Percentiles rank a stretch among this genome's conserved stretches.
Evolutionary conservation across 2,888 invertebrate genomes (phyloP).

Genomic region (Asteroscopus sphinx): DNA sequence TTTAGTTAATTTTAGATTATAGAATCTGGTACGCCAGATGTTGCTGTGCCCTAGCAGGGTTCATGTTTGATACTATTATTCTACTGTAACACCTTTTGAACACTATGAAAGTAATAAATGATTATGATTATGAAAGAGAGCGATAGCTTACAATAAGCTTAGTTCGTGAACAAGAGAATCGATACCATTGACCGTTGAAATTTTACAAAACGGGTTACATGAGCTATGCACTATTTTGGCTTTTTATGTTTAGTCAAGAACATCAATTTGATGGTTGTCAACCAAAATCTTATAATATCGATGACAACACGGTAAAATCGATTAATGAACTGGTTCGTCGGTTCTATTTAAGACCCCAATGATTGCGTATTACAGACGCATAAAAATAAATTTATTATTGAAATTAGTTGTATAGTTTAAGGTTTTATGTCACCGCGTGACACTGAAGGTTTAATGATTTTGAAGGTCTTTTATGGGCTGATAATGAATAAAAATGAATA

Average conservation of each 20-base stretch:
- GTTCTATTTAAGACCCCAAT: slow-evolving; percentile 16
- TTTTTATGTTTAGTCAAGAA: neutral
- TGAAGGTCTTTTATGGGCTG: slow-evolving; percentile 1
- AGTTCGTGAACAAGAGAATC: no score
- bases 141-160: no score
- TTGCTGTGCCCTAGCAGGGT: no score
- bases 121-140: no score
- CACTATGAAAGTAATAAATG: no score
- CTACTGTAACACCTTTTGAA: no score
- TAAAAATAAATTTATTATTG: slow-evolving; percentile 32
- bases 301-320: slow-evolving; percentile 31
- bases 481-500: slow-evolving; percentile 16
- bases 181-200: no score
- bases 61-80: no score
- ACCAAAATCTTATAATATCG: slow-evolving; percentile 14
- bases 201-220: no score
- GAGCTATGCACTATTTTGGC: no score
- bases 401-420: slow-evolving; percentile 32
- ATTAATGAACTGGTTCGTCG: slow-evolving; percentile 28
- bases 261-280: neutral
- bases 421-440: slow-evolving; percentile 17
- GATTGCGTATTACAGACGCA: slow-evolving; percentile 24
- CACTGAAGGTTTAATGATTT: slow-evolving; percentile 2
- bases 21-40: no score
- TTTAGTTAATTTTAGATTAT: no score